These are phyloP conservation scores for Phorcus lineatus DNA, from an alignment of 2,888 invertebrate species.

Conservation along the genomic window DNA sequence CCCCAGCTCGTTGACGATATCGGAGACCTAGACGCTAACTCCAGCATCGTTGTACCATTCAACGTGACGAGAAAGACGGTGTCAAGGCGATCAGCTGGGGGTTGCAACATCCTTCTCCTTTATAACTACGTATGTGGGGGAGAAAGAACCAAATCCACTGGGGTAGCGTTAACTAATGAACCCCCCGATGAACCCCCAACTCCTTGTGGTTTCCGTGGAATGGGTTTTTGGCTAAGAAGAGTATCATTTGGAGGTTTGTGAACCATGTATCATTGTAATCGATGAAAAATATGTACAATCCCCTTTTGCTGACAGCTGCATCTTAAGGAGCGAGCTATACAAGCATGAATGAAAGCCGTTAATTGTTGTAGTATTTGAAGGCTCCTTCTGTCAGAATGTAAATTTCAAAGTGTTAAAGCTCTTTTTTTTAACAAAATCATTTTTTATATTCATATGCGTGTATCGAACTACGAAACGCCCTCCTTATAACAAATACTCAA, in stretches of 20 bases:
- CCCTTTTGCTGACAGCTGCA: too few relatives aligned
- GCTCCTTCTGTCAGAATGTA: too few relatives aligned
- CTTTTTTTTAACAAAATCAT: too few relatives aligned
- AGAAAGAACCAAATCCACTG: constrained; percentile 19
- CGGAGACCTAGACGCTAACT: constrained; percentile 42
- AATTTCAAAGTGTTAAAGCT: too few relatives aligned
- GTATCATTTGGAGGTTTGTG: not conserved
- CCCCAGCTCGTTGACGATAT: constrained; percentile 25
- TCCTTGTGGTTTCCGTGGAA: constrained; percentile 29
- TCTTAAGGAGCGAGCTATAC: too few relatives aligned
- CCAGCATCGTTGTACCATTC: constrained; percentile 38
- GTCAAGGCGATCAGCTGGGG: constrained; percentile 24
- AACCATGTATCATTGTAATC: too few relatives aligned
- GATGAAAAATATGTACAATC: too few relatives aligned
- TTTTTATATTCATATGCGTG: too few relatives aligned
- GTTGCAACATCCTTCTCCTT: constrained; percentile 32
- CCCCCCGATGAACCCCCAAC: constrained; percentile 35
- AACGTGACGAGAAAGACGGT: constrained; percentile 30
- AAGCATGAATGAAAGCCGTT: too few relatives aligned
- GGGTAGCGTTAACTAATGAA: constrained; percentile 35
- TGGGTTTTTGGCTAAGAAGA: constrained; percentile 27
- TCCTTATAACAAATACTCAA: too few relatives aligned
- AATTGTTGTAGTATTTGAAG: too few relatives aligned
- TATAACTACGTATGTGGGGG: constrained; percentile 40
- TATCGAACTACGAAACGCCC: too few relatives aligned